A percentile compares a stretch with the other conserved stretches of the same genome.
Conservation (phyloP, 2,797 vertebrate genomes). For the Alectoris magna region DNA sequence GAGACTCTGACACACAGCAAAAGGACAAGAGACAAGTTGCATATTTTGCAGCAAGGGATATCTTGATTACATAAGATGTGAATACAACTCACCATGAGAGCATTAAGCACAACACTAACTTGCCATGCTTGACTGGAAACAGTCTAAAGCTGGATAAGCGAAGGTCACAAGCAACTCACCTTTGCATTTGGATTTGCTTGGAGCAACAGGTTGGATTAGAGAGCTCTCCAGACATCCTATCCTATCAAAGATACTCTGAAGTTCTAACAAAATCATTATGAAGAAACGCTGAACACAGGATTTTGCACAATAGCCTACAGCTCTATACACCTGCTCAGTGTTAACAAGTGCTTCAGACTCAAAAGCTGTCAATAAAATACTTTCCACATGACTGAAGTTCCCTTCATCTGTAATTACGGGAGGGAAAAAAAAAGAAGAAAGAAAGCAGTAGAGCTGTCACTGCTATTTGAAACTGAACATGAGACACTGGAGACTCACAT, state of each 20-base stretch:
- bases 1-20: neutral
- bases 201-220: neutral
- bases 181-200: neutral
- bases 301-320: neutral
- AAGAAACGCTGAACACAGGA: neutral
- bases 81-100: neutral
- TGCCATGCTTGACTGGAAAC: neutral
- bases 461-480: neutral
- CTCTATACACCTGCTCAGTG: neutral
- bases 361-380: constrained; percentile 32
- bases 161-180: neutral
- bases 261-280: neutral
- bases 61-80: neutral
- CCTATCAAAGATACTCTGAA: neutral
- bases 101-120: neutral
- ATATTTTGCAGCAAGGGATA: neutral
- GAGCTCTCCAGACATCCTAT: neutral
- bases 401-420: neutral
- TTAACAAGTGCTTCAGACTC: neutral
- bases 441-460: neutral
- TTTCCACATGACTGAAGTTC: constrained; percentile 17
- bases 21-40: neutral
- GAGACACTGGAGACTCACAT: neutral
- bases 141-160: neutral
- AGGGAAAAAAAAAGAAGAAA: neutral